These are phyloP conservation scores for Pseudorhiza aurosa DNA, from an alignment of 30 jellyfish, hydroid and myxozoan genomes.

Conservation along the genomic window DNA sequence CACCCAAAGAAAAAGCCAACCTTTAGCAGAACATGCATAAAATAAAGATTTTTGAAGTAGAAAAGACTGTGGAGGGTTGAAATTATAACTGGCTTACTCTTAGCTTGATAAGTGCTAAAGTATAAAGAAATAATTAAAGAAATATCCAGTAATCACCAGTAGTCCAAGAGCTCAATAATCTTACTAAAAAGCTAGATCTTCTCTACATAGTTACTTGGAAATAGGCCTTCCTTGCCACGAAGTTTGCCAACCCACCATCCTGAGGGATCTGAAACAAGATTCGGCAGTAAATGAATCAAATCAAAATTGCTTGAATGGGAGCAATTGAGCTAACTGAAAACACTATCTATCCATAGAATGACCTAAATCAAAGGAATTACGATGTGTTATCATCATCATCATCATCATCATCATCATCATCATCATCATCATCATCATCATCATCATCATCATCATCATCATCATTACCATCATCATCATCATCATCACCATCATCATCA, in stretches of 20 bases:
- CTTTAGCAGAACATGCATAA: no score
- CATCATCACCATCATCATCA: background rate
- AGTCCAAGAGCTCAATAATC: background rate
- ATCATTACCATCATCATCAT: background rate
- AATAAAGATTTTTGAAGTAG: no score
- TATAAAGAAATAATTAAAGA: no score
- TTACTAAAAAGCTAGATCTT: slow-evolving; percentile 39
- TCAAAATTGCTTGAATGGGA: background rate
- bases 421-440: background rate
- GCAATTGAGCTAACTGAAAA: background rate
- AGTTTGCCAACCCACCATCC: slow-evolving; percentile 99
- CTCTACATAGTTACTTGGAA: slow-evolving; percentile 96
- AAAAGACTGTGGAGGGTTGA: no score
- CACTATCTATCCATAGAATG: background rate
- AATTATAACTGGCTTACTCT: no score
- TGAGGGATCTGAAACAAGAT: slow-evolving; percentile 75
- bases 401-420: background rate
- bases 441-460: background rate
- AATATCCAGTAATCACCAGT: background rate
- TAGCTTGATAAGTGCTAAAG: no score
- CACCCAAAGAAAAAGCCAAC: no score
- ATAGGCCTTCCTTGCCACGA: slow-evolving; percentile 92
- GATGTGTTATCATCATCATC: background rate
- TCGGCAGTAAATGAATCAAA: background rate
- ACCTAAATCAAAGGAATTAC: background rate